Conservation (phyloP, 2,888 invertebrate genomes). For the Papilio elwesi region DNA sequence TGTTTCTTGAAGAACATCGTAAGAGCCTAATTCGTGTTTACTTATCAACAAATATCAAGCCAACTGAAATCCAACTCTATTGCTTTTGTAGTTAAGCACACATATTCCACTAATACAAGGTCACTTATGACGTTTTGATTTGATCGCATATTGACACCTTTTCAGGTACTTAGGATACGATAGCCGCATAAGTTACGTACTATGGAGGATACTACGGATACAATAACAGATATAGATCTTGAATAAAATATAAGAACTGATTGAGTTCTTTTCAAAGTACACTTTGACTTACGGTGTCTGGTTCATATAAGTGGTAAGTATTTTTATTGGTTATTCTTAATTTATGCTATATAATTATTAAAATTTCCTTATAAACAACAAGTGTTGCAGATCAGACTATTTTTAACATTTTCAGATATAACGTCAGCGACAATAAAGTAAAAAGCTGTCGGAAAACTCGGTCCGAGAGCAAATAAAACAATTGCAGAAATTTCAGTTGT, state of each 20-base stretch:
- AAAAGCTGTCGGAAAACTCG: constrained; percentile 30
- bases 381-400: not conserved
- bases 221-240: constrained; percentile 15
- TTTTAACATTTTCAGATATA: not conserved
- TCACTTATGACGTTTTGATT: constrained; percentile 51
- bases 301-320: not conserved
- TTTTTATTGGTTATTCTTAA: no score
- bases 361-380: not conserved
- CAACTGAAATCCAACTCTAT: constrained; percentile 45
- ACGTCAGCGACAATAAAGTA: constrained; percentile 24
- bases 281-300: not conserved
- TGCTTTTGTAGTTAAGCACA: constrained; percentile 40
- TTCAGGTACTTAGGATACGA: constrained; percentile 78
- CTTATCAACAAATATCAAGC: constrained; percentile 45
- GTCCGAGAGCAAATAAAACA: constrained; percentile 22
- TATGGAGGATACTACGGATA: constrained; percentile 23
- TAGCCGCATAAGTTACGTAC: constrained; percentile 50
- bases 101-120: constrained; percentile 42
- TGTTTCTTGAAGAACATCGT: constrained; percentile 73
- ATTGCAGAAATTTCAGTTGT: constrained; percentile 29
- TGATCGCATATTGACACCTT: constrained; percentile 76
- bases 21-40: constrained; percentile 51
- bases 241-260: constrained; percentile 4
- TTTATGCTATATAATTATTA: not conserved
- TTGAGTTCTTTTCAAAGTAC: no score